Percentiles rank a stretch among this genome's conserved stretches.
Evolutionary conservation across 2,797 vertebrate species (phyloP).

Genomic region (Sebastes itinus): DNA sequence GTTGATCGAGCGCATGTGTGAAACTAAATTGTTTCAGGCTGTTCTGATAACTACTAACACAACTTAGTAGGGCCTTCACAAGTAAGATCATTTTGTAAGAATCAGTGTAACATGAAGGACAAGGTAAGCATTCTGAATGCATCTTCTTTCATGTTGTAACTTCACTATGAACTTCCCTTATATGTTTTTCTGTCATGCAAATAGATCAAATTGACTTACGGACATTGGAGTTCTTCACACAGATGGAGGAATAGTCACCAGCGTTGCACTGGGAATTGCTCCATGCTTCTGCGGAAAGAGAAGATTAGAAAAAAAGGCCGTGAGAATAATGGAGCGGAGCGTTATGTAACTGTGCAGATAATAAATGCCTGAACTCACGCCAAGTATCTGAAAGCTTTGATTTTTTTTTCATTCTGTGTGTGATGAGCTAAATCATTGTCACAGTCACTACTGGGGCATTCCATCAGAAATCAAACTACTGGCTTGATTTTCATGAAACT

Average conservation of each 20-base stretch:
- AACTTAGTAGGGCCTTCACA: background rate
- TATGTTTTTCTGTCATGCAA: background rate
- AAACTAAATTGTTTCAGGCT: background rate
- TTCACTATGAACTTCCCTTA: background rate
- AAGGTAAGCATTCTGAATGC: background rate
- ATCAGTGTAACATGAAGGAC: background rate
- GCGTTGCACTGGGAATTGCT: background rate
- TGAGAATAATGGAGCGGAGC: background rate
- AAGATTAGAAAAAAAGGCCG: background rate
- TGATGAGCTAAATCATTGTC: background rate
- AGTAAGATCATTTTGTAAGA: background rate
- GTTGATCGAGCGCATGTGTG: background rate
- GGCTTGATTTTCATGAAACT: too few relatives aligned
- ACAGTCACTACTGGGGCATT: background rate
- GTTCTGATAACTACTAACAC: background rate
- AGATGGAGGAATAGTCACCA: conserved; percentile 6
- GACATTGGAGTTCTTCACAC: conserved; percentile 10
- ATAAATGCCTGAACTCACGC: background rate
- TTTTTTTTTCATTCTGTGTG: background rate
- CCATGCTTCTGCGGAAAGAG: conserved; percentile 3
- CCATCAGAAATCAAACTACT: background rate
- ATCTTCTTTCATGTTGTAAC: background rate
- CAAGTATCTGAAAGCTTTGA: background rate
- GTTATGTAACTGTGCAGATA: conserved; percentile 13
- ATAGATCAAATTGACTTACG: background rate